A percentile compares a stretch with the other conserved stretches of the same genome.
Conservation (phyloP, 2,797 vertebrate species). For the Carcharodon carcharias region DNA sequence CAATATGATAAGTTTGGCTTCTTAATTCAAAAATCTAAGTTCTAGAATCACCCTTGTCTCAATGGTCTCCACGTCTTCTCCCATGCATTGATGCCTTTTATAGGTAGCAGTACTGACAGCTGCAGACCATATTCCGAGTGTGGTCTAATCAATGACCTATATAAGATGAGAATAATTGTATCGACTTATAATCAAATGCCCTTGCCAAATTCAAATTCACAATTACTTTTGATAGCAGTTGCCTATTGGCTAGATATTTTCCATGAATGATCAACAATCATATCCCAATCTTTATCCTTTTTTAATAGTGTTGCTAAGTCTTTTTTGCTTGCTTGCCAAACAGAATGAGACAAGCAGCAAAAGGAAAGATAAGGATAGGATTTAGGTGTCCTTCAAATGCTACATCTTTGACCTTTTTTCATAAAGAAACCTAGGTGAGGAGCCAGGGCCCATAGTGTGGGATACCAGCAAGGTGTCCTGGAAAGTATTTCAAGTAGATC, state of each 20-base stretch:
- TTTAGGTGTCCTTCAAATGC: not conserved
- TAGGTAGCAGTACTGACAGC: too few species aligned
- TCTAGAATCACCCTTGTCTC: not conserved
- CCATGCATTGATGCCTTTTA: not conserved
- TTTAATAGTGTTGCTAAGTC: not conserved
- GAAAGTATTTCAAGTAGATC: constrained; percentile 14
- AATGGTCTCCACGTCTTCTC: not conserved
- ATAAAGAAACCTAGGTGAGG: not conserved
- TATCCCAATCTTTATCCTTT: not conserved
- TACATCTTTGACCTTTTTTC: not conserved
- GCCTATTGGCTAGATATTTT: not conserved
- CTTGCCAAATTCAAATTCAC: not conserved
- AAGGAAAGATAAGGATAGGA: not conserved
- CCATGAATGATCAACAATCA: not conserved
- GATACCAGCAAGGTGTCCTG: constrained; percentile 27
- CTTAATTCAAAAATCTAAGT: not conserved
- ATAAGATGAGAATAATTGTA: not conserved
- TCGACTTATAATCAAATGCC: not conserved
- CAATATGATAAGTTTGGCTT: not conserved
- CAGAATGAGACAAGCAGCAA: not conserved
- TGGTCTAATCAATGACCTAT: not conserved
- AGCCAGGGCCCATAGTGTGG: not conserved
- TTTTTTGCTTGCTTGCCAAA: not conserved
- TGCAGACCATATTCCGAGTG: not conserved
- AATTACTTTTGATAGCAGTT: not conserved